Evolutionary conservation across 1,140 invertebrate genomes (phyloP), one percentile per base, ranked within the genome.

Genomic region (Oreohelix idahoensis): DNA sequence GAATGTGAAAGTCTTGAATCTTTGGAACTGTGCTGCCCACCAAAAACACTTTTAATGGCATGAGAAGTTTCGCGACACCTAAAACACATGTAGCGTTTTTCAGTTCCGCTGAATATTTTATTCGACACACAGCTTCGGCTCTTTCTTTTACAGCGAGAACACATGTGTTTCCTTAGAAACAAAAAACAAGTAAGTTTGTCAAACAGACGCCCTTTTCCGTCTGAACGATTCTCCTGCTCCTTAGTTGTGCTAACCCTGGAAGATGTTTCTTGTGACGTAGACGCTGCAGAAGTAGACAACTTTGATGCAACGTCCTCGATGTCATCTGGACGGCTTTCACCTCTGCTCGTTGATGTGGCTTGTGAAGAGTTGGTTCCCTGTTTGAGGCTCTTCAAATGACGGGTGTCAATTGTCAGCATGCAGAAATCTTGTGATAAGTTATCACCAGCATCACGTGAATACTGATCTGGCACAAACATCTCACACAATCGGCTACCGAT

Each of bases 121-220:
- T 75, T 82, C 1, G 49, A 71, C 13, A 82, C 10, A 39, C 80
- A 82, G 51, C 70, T 74, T 29, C 80, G 70, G 49, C 80, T 82
- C n/a, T 35, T 29, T 38, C 80, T 5, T 29, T 82, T 32, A 39
- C 80, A 82, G 1, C 80, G 70, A 53, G 71, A 36, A 36, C 80
- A 82, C 49, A 45, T 75, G 71, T 82, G 80, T n/a, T 82, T 82
- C 26, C 32, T 74, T 35, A 73, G 80, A 75, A 82, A 82, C 13
- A 82, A 29, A 20, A 71, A 66, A 53, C 71, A 71, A 8, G 80
- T 75, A 1, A 82, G 35, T 39, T 82, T 82, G 35, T 82, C 80
- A 17, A 82, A 32, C 11, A 82, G 45, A 13, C 35, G 0, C 53
- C 15, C 53, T 58, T 75, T 82, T 4, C 58, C 49, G 49, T 63